A percentile compares a stretch with the other conserved stretches of the same genome.
phyloP scores from a whole-genome alignment of 2,888 invertebrate genomes.

The Meliscaeva auricollis region DNA sequence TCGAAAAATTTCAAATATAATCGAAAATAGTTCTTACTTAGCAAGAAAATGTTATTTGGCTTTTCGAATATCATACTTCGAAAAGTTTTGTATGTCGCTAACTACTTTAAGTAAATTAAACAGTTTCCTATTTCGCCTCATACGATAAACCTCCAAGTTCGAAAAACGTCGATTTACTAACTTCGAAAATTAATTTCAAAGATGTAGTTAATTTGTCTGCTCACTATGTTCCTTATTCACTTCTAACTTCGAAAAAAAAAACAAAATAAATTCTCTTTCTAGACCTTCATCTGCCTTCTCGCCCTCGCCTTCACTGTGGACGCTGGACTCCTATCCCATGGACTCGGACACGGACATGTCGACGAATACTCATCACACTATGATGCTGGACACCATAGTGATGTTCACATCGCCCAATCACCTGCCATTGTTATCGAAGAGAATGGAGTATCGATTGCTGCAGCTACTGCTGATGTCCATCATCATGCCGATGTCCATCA shows the following conservation, averaged over 20 bases:
- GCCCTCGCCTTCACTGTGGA: conserved; percentile 80
- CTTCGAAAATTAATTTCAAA: neutral
- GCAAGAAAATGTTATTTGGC: no score
- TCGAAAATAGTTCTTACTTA: no score
- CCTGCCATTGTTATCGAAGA: conserved; percentile 81
- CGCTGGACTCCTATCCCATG: conserved; percentile 81
- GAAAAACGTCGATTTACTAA: no score
- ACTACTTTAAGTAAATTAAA: no score
- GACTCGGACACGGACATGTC: conserved; percentile 80
- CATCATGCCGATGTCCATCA: conserved; percentile 78
- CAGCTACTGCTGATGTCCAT: conserved; percentile 72
- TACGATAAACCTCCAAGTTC: neutral
- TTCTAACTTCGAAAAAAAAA: conserved; percentile 1
- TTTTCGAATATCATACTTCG: neutral
- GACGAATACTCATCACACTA: conserved; percentile 78
- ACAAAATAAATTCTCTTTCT: no score
- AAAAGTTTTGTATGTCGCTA: no score
- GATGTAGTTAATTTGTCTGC: no score
- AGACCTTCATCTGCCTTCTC: conserved; percentile 82
- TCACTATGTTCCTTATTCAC: neutral
- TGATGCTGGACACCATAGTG: conserved; percentile 79
- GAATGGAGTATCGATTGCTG: conserved; percentile 72
- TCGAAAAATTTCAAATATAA: no score
- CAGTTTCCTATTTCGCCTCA: no score
- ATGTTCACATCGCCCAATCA: conserved; percentile 81